Evolutionary conservation across 2,888 invertebrate species (phyloP).

Genomic region (Zonitis immaculata): DNA sequence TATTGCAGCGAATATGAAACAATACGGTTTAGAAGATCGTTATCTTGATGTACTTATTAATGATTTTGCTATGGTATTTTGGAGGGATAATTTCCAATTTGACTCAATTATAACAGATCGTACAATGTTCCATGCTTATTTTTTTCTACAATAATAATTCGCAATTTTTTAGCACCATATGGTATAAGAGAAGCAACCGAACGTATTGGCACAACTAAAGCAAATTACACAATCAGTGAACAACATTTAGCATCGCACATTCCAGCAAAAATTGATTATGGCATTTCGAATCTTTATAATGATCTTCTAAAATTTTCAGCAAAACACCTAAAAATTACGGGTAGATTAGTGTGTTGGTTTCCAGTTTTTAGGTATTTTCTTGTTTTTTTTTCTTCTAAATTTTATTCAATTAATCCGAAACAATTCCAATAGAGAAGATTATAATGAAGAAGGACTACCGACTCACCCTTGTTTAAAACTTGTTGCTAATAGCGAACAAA

Average conservation of each 20-base stretch:
- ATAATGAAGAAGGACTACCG: conserved; percentile 69
- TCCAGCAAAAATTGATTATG: conserved; percentile 82
- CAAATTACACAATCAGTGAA: conserved; percentile 60
- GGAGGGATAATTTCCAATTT: conserved; percentile 65
- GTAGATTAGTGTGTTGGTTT: conserved; percentile 92
- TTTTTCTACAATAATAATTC: neutral
- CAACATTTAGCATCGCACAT: conserved; percentile 66
- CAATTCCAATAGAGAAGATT: too few relatives aligned
- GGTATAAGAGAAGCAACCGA: conserved; percentile 93
- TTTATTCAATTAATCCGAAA: too few relatives aligned
- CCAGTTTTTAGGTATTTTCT: conserved; percentile 85
- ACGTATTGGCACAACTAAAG: conserved; percentile 66
- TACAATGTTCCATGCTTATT: conserved; percentile 50
- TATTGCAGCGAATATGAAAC: conserved; percentile 79
- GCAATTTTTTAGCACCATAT: conserved; percentile 78
- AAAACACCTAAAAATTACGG: conserved; percentile 65
- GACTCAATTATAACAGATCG: conserved; percentile 97
- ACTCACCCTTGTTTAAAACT: conserved; percentile 72
- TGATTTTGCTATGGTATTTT: conserved; percentile 82
- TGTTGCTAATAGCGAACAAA: conserved; percentile 84
- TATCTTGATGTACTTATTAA: conserved; percentile 88
- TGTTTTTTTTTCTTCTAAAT: too few relatives aligned
- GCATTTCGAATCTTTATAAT: conserved; percentile 71
- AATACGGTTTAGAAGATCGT: conserved; percentile 70
- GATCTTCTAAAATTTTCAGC: conserved; percentile 85